Base-by-base conservation (phyloP, 1,140 invertebrate species). In the Vanessa tameamea region DNA sequence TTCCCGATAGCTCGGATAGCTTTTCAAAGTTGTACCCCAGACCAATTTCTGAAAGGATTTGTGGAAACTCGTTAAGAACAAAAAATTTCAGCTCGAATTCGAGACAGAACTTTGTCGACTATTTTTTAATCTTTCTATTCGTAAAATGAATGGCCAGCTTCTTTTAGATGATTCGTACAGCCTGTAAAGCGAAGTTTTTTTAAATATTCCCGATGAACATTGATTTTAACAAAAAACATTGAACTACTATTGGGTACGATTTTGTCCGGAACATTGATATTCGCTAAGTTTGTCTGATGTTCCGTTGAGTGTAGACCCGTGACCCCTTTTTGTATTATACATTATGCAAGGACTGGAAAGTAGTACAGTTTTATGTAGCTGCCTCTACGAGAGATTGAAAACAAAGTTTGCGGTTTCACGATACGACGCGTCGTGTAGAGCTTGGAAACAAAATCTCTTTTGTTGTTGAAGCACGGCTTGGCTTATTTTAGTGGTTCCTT, bases 401-500 rank as follows among this genome's bases (percentile, higher is more conserved):
- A 83, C 75, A 78, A 83, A 83, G 80, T 86, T 84, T 78, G 79
- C 66, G 67, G 74, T 78, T 70, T 15, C 75, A 68, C 71, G 78
- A 70, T 76, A 57, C 72, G 59, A 76, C 76, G 76, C 74, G 68
- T 69, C 67, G 77, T 37, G 69, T 72, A 70, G 76, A 83, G 80
- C 81, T 65, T 66, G 63, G 71, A 76, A 83, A 80, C 75, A 77
- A 82, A 80, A 76, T 67, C 53, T 68, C 59, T 69, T 79, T 81
- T 81, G 78, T 80, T 65, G 50, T 51, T 53, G 26, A 53, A 68
- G 47, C 47, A 47, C 16, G 68, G 59, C 47, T 43, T 15, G 59
- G 70, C 73, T 75, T 77, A 61, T 78, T 75, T 75, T 57, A 72
- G 61, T 48, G 55, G 7, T n/a, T 55, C 47, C 67, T 68, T 67